Evolutionary conservation across 2,888 invertebrate genomes (phyloP).

Genomic region (Lithophane leautieri): DNA sequence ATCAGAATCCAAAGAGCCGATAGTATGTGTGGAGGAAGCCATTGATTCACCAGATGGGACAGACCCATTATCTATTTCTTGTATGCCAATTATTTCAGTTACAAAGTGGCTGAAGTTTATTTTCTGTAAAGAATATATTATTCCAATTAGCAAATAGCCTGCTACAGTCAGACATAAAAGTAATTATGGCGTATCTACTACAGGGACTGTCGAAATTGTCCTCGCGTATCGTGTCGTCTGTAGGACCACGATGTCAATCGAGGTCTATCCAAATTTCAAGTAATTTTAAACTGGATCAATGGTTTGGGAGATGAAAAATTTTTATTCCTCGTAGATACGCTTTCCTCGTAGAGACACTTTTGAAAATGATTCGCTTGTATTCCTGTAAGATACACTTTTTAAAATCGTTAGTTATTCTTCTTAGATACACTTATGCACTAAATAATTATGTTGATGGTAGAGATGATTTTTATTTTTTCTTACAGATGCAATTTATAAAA

Average conservation of each 20-base stretch:
- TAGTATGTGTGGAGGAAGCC: constrained; percentile 66
- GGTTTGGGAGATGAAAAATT: not conserved
- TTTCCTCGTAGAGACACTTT: no score
- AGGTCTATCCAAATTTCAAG: not conserved
- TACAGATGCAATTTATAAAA: no score
- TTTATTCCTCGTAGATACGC: no score
- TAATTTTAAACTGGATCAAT: not conserved
- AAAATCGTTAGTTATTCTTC: no score
- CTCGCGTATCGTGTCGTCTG: not conserved
- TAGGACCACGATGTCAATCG: not conserved
- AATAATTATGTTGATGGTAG: no score
- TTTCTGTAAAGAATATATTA: constrained; percentile 74
- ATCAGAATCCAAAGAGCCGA: constrained; percentile 65
- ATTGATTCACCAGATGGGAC: constrained; percentile 75
- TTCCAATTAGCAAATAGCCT: not conserved
- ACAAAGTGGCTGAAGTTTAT: constrained; percentile 84
- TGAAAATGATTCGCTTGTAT: no score
- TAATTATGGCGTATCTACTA: no score
- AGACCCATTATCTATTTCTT: constrained; percentile 77
- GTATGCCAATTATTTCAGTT: constrained; percentile 88
- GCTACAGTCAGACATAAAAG: not conserved
- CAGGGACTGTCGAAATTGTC: not conserved
- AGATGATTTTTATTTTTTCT: no score
- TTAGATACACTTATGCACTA: no score
- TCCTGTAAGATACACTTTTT: no score